Evolutionary conservation across 2,113 vertebrate genomes (phyloP).

Genomic region (Spizaetus ornatus): DNA sequence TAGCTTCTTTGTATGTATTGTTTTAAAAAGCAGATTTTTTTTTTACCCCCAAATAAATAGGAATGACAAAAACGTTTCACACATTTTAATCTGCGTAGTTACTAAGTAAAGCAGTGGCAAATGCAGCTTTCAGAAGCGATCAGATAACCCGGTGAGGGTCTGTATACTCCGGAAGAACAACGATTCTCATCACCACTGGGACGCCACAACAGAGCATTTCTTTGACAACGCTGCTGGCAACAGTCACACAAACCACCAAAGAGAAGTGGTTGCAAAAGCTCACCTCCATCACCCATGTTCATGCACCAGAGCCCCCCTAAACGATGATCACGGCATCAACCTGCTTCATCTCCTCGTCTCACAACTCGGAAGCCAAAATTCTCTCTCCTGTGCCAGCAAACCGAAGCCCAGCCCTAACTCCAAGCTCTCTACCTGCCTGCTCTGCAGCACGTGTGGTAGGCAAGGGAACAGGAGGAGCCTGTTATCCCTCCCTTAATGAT

Average conservation of each 20-base stretch:
- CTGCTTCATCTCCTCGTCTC: not conserved
- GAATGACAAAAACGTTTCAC: not conserved
- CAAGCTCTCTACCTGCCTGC: not conserved
- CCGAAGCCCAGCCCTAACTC: not conserved
- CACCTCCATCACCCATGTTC: not conserved
- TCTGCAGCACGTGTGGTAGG: not conserved
- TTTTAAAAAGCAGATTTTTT: not conserved
- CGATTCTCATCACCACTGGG: not conserved
- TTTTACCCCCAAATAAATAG: not conserved
- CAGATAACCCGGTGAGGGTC: fast-evolving
- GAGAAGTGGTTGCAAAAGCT: not conserved
- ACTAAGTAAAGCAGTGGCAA: not conserved
- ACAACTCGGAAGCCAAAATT: not conserved
- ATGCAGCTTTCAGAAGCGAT: not conserved
- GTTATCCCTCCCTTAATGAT: fast-evolving
- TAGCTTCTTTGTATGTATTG: not conserved
- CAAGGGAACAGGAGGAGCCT: not conserved
- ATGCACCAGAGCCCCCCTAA: not conserved
- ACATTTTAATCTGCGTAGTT: not conserved
- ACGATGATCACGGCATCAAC: fast-evolving
- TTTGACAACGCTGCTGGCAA: not conserved
- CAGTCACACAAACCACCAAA: not conserved
- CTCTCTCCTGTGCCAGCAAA: not conserved
- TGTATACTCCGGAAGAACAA: not conserved
- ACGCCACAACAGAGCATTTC: not conserved